A percentile compares a stretch with the other conserved stretches of the same genome.
phyloP scores from a whole-genome alignment of 35 echinoderm and acorn worm genomes.

The Holothuria glaberrima region DNA sequence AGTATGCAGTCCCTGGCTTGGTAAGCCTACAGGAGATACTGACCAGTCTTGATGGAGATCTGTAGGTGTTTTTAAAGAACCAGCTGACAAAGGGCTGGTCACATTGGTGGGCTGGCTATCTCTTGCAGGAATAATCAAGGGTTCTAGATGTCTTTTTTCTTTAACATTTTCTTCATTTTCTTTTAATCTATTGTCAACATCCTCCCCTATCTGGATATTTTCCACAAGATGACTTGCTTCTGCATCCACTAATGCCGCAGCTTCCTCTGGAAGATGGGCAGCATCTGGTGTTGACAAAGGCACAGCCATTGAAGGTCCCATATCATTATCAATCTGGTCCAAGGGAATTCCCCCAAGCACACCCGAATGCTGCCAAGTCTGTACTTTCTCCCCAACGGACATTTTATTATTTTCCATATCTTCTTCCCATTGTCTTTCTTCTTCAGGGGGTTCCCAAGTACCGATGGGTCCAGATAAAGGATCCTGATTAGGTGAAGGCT shows the following conservation, averaged over 20 bases:
- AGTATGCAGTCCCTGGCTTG: not conserved
- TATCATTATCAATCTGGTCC: conserved; percentile 3
- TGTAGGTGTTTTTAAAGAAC: conserved; percentile 46
- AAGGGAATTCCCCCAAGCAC: not conserved
- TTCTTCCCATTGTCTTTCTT: conserved; percentile 58
- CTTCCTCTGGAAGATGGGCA: not conserved
- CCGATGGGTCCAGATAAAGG: conserved; percentile 73
- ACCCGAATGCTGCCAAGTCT: conserved; percentile 42
- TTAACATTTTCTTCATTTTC: not conserved
- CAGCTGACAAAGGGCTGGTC: conserved; percentile 36
- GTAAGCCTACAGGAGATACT: conserved; percentile 5
- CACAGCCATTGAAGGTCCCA: not conserved
- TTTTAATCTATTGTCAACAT: not conserved
- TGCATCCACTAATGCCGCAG: not conserved
- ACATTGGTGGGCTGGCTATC: not conserved
- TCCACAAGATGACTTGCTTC: conserved; percentile 15
- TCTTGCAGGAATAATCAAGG: conserved; percentile 27
- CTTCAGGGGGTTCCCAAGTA: conserved; percentile 61
- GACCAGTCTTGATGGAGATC: conserved; percentile 45
- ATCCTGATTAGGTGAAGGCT: conserved; percentile 51
- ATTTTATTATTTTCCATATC: conserved; percentile 63
- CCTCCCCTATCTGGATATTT: not conserved
- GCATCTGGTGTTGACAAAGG: not conserved
- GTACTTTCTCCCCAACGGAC: conserved; percentile 56
- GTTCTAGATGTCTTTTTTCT: not conserved